Conservation (phyloP, 2,113 vertebrate species). For the Rhegmatorhina hoffmannsi region DNA sequence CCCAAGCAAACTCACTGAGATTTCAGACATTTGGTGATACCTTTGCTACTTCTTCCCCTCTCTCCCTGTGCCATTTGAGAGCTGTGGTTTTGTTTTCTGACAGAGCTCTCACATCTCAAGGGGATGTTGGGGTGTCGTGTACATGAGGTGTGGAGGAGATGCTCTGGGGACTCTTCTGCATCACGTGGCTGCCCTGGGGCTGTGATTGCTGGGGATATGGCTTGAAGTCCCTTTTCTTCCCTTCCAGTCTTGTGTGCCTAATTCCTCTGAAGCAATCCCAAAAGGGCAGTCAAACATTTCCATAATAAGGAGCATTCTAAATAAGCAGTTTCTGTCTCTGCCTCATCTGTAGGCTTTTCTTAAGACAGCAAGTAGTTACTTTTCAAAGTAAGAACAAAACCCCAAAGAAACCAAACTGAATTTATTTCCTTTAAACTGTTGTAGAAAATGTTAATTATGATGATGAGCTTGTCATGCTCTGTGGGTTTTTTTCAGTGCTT, state of each 20-base stretch:
- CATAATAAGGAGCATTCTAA: slow-evolving; percentile 43
- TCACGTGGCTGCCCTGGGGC: neutral
- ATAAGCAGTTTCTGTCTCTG: slow-evolving; percentile 44
- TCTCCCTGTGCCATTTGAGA: neutral
- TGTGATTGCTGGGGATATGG: neutral
- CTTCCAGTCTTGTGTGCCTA: slow-evolving; percentile 54
- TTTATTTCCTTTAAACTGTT: slow-evolving; percentile 44
- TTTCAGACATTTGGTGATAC: neutral
- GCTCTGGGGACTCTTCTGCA: neutral
- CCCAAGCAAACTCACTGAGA: neutral
- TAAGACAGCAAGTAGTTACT: slow-evolving; percentile 44
- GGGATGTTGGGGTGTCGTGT: accelerated
- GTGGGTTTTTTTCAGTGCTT: neutral
- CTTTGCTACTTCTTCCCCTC: neutral
- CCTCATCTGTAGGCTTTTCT: slow-evolving; percentile 49
- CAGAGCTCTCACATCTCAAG: neutral
- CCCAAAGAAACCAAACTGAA: slow-evolving; percentile 29
- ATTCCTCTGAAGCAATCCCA: slow-evolving; percentile 46
- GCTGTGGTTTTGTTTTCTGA: neutral
- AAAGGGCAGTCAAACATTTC: slow-evolving; percentile 50
- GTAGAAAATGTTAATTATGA: slow-evolving; percentile 24
- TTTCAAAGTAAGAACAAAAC: slow-evolving; percentile 52
- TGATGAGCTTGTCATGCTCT: neutral
- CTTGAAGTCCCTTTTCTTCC: slow-evolving; percentile 47
- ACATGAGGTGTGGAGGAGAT: neutral